phyloP scores from a whole-genome alignment of 2,797 vertebrate species.

The Buceros bicornis region DNA sequence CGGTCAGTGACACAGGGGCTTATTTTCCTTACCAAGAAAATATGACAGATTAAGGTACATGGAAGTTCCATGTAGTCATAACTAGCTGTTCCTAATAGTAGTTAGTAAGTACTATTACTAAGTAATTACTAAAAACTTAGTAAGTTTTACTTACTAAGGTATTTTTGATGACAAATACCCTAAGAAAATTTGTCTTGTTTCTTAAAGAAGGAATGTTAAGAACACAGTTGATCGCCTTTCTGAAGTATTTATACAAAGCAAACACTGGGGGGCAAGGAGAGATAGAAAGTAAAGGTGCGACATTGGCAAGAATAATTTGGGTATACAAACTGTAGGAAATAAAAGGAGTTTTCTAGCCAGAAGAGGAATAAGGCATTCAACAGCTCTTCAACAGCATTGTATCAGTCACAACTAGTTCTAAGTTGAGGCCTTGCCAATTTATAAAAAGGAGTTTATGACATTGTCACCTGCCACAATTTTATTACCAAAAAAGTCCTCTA shows the following conservation, averaged over 20 bases:
- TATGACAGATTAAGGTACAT: neutral
- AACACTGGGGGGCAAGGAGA: neutral
- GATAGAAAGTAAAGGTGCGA: neutral
- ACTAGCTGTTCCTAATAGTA: neutral
- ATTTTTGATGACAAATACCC: neutral
- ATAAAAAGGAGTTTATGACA: neutral
- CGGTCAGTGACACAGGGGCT: neutral
- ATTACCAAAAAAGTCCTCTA: neutral
- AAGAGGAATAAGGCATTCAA: neutral
- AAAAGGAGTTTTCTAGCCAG: neutral
- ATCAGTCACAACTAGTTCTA: neutral
- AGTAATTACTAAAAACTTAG: no score
- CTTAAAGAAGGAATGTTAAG: neutral
- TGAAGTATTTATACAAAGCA: neutral
- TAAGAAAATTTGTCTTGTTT: neutral
- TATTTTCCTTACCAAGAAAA: neutral
- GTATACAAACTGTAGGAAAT: neutral
- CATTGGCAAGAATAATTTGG: neutral
- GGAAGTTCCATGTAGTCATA: neutral
- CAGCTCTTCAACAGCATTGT: neutral
- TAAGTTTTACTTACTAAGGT: no score
- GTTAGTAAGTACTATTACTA: neutral
- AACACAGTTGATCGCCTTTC: neutral
- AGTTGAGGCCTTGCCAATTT: neutral
- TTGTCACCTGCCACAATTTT: neutral